Base-by-base conservation (phyloP, 2,888 invertebrate species). In the Chymomyza caudatula region DNA sequence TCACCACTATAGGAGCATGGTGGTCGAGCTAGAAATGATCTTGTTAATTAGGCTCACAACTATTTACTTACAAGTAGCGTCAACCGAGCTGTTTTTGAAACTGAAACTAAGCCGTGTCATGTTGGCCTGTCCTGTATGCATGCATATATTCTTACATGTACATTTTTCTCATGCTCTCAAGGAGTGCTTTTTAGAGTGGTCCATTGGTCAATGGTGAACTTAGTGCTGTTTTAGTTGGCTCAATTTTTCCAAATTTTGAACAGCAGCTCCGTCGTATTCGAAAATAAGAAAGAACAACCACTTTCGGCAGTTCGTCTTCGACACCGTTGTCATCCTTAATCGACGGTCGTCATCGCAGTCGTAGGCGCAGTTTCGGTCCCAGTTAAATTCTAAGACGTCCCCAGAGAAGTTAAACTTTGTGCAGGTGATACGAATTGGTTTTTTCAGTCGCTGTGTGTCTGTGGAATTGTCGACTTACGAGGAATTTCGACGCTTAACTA, bases 11-110 rank as follows among this genome's bases (percentile, higher is more conserved):
- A 56, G 63, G 58, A 49, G 71, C 75, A 69, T 69, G 88, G 88
- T 89, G 89, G 89, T 88, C 89, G 88, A 89, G 89, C 89, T 89
- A 89, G 88, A 89, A 88, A 84, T 87, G 88, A 79, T 85, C 88
- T 88, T 87, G 88, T 88, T 87, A 89, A 88, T 88, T 88, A 88
- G 87, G 77, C 74, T 73, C 51, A 61, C 54, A 52, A 53, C 71
- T 60, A 71, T 57, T 60, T 62, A 57, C 49, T 15, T n/a, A 44
- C 63, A 52, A 71, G 58, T 49, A 57, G 44, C 22, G 51, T 62
- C 52, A 64, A 49, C 19, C 19, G 20, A 51, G 49, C 49, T 29
- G 37, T 15, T 61, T 29, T 29, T 6, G 43, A 43, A 52, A 17
- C 17, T 4, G 17, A 4, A 25, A 54, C 65, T 4, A 69, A 49